Base-by-base conservation (phyloP, 2,113 vertebrate species). In the Cathartes aura region DNA sequence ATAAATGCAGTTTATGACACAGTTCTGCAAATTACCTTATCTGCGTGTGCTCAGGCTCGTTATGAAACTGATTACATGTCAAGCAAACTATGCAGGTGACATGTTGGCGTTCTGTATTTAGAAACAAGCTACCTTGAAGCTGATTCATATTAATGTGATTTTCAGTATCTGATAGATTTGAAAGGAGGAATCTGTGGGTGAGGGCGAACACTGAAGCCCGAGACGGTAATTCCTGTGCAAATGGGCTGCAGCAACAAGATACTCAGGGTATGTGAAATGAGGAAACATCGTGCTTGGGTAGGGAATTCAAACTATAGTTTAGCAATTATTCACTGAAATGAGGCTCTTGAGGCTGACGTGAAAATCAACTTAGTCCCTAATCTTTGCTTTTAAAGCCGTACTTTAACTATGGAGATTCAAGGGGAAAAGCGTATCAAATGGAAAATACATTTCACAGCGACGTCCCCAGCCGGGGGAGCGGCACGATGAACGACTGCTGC, bases 101-200 rank as follows among this genome's bases (percentile, higher is more conserved):
- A 55, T 43, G 91, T 29, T 85, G 86, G 80, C 3, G 0, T 79
- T 84, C 92, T 79, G 83, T 63, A 84, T 89, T 95, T 95, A 93
- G 97, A 91, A 97, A 91, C 70, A 75, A 93, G 78, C 81, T 42
- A 82, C 91, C 70, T n/a, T 90, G 94, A 50, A 96, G 84, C 87
- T 92, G 93, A 96, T 97, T 95, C 87, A 91, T 93, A 90, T 91
- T 96, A 96, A 96, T 92, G 78, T 87, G 89, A 82, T 96, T 92
- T 91, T 80, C 62, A 94, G 81, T 85, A 87, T 89, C 94, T 93
- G 89, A 91, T 89, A 75, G 91, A n/a, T 93, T 68, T 79, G 91
- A 93, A 68, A 93, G 81, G 87, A 93, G 76, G 70, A 72, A 72
- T 94, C 81, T 85, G 80, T 82, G 93, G 70, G 78, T 60, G 94